Conservation (phyloP, 1,140 invertebrate species). For the Notospermus geniculatus region DNA sequence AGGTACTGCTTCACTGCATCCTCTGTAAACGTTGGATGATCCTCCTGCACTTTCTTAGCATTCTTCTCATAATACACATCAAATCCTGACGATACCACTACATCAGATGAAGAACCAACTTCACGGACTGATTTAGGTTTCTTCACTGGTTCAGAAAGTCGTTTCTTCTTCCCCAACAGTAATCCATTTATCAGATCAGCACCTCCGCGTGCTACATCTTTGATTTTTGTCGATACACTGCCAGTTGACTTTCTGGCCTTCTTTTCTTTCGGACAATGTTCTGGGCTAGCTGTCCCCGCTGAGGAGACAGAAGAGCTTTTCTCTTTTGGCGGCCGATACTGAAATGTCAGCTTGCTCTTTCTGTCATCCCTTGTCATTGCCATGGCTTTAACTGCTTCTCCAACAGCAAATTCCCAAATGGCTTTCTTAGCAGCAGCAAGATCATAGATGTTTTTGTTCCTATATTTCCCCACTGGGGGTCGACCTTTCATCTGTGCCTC, state of each 20-base stretch:
- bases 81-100: slow-evolving; percentile 26
- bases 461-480: background rate
- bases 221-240: slow-evolving; percentile 10
- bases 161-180: background rate
- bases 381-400: slow-evolving; percentile 51
- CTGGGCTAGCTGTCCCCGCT: slow-evolving; percentile 11
- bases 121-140: background rate
- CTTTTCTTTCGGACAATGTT: slow-evolving; percentile 16
- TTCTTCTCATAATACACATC: slow-evolving; percentile 50
- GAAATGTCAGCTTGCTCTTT: slow-evolving; percentile 42
- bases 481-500: slow-evolving; percentile 47
- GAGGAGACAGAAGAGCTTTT: slow-evolving; percentile 6
- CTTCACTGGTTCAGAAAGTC: background rate
- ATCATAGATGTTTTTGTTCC: slow-evolving; percentile 12
- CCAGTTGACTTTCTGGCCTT: slow-evolving; percentile 11
- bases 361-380: slow-evolving; percentile 39
- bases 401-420: slow-evolving; percentile 64
- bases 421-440: slow-evolving; percentile 22
- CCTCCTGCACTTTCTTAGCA: slow-evolving; percentile 35
- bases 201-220: background rate
- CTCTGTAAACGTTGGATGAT: slow-evolving; percentile 49
- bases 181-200: slow-evolving; percentile 1
- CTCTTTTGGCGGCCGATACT: slow-evolving; percentile 33
- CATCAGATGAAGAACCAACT: background rate
- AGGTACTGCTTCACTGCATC: slow-evolving; percentile 43